Evolutionary conservation across 2,888 invertebrate genomes (phyloP), one percentile per base, ranked within the genome.

Genomic region (Dexiosoma caninum): DNA sequence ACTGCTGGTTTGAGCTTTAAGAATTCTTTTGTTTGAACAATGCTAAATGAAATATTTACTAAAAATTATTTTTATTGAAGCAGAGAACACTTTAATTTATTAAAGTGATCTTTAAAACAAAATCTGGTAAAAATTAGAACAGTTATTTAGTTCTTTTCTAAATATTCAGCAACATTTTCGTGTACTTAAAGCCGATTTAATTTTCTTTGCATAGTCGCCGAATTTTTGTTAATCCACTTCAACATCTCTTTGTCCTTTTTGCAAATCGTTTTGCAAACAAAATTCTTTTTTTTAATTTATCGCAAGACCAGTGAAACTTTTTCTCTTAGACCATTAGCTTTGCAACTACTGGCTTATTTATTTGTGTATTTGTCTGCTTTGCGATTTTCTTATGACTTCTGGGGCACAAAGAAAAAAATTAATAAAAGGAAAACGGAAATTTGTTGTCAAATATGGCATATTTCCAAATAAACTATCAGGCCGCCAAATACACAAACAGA

Each of bases 361-460:
- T 46, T 23, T 51, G 6, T 27, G 16, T 51, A 32, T 6, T 70
- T 35, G 55, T 37, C 4, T 46, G 10, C 14, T 35, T 14, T 8
- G 10, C 3, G 23, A 37, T 4, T 32, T 44, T 19, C 35, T 37
- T 46, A 12, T 16, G 14, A 69, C 16, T 57, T 44, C 44, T 57
- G 57, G 55, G 5, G 35, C 57, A 16, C 23, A 57, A 46, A n/a
- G n/a, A n/a, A 16, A 12, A 59, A 46, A 23, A 44, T 59, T 49
- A 70, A 37, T 59, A 76, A 44, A 27, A 71, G 23, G 30, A 37
- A 71, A 78, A 21, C 66, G 51, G 59, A 80, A 59, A 66, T 71
- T 75, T 60, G 53, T 59, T 71, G 66, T 49, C 71, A 76, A 76
- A 71, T 64, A 62, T 80, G 80, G 80, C 80, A 76, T 57, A 27